These are phyloP conservation scores for Patiria miniata DNA, from an alignment of 35 echinoderm and acorn worm genomes.

Conservation along the genomic window DNA sequence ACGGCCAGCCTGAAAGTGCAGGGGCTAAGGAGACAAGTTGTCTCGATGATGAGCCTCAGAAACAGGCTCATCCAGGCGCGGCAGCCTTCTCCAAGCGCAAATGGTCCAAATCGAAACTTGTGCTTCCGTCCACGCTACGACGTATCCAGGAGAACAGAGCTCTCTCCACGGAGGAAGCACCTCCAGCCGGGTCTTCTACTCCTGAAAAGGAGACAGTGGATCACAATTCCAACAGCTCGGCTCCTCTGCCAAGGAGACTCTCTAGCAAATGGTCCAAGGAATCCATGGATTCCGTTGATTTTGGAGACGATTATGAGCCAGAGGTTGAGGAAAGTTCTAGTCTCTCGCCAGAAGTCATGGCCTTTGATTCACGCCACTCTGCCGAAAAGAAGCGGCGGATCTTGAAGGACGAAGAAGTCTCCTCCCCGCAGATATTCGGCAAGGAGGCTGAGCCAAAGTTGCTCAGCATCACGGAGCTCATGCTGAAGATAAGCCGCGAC, in stretches of 20 bases:
- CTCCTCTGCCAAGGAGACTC: neutral
- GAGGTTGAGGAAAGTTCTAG: constrained; percentile 2
- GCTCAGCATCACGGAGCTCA: constrained; percentile 72
- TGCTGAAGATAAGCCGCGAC: constrained; percentile 70
- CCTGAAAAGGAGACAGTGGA: neutral
- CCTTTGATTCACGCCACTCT: constrained; percentile 36
- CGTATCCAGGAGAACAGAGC: constrained; percentile 36
- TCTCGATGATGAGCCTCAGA: neutral
- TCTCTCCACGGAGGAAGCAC: neutral
- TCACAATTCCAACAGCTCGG: neutral
- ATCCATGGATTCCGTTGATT: constrained; percentile 68
- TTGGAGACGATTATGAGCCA: constrained; percentile 15
- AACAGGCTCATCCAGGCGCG: neutral
- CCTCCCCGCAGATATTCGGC: constrained; percentile 1
- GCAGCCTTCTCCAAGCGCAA: constrained; percentile 2
- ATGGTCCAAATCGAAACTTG: constrained; percentile 11
- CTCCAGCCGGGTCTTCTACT: neutral
- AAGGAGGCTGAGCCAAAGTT: constrained; percentile 40
- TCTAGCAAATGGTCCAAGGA: constrained; percentile 42
- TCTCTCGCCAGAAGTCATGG: constrained; percentile 64
- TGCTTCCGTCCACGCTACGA: neutral
- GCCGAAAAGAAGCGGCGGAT: constrained; percentile 10
- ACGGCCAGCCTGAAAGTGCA: neutral
- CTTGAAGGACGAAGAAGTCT: neutral
- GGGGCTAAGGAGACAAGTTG: neutral